Evolutionary conservation across 2,888 invertebrate genomes (phyloP).

Genomic region (Autographa pulchrina): DNA sequence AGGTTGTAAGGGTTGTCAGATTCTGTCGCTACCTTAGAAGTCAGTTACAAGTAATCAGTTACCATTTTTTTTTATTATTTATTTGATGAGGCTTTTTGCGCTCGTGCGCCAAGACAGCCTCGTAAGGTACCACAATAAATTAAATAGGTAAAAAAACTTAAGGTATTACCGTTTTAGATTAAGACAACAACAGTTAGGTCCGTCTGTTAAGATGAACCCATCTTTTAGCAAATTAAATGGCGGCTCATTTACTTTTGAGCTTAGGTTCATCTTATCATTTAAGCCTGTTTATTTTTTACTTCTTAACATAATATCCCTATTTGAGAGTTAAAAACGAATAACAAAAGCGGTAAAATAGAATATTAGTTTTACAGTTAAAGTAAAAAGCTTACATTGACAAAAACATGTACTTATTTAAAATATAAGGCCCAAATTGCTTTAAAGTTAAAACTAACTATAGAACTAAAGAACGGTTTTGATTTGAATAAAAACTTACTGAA

Average conservation of each 20-base stretch:
- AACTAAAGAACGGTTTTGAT: not conserved
- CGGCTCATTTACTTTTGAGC: not conserved
- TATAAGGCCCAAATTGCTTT: not conserved
- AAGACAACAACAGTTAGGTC: not conserved
- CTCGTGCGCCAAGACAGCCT: too few relatives aligned
- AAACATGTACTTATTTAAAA: not conserved
- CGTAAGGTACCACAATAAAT: too few relatives aligned
- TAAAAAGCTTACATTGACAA: not conserved
- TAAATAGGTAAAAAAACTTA: too few relatives aligned
- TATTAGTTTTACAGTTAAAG: constrained; percentile 10
- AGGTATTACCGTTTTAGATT: not conserved
- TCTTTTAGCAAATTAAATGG: not conserved
- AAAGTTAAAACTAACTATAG: not conserved
- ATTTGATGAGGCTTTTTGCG: too few relatives aligned
- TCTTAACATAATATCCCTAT: not conserved
- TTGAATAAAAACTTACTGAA: not conserved
- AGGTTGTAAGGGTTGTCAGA: too few relatives aligned
- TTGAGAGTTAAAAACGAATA: not conserved
- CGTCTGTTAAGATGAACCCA: not conserved
- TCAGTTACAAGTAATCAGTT: not conserved
- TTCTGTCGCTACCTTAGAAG: not conserved
- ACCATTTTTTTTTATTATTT: too few relatives aligned
- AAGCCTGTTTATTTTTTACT: constrained; percentile 2
- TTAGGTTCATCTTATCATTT: not conserved
- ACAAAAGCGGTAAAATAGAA: constrained; percentile 1